Conservation (phyloP, 2,888 invertebrate genomes). For the Sturmia bella region DNA sequence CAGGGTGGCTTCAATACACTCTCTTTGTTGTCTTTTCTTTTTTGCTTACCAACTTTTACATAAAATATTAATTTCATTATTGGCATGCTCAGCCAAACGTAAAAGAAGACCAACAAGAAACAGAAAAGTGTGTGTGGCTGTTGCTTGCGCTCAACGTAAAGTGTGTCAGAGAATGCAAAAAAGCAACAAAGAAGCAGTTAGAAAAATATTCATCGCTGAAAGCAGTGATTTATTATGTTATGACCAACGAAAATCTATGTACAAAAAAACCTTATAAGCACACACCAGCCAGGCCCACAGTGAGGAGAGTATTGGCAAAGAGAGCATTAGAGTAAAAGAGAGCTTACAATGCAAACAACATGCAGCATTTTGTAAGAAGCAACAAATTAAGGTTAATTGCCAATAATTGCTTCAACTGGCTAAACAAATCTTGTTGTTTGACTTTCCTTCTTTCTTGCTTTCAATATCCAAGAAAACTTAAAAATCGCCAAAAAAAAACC, state of each 20-base stretch:
- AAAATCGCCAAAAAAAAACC: background rate
- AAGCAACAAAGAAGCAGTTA: slow-evolving; percentile 16
- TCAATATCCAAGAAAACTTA: background rate
- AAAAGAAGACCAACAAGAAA: slow-evolving; percentile 44
- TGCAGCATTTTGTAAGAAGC: slow-evolving; percentile 39
- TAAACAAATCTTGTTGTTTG: slow-evolving; percentile 41
- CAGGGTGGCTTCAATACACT: slow-evolving; percentile 40
- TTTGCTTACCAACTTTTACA: slow-evolving; percentile 37
- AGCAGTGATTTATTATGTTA: slow-evolving; percentile 59
- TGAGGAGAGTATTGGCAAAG: slow-evolving; percentile 2
- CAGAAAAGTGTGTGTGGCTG: slow-evolving; percentile 22
- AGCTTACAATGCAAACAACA: background rate
- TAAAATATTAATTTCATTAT: slow-evolving; percentile 64
- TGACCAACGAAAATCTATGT: slow-evolving; percentile 49
- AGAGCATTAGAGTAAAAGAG: background rate
- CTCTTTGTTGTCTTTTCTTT: slow-evolving; percentile 2
- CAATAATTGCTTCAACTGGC: slow-evolving; percentile 58
- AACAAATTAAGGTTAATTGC: slow-evolving; percentile 65
- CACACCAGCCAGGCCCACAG: slow-evolving; percentile 7
- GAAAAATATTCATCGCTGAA: slow-evolving; percentile 45
- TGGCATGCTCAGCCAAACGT: slow-evolving; percentile 63
- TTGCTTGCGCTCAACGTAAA: slow-evolving; percentile 46
- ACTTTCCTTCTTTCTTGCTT: slow-evolving; percentile 36
- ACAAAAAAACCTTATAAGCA: slow-evolving; percentile 10
- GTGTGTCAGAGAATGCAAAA: slow-evolving; percentile 68